Conservation (phyloP, 2,888 invertebrate species). For the Ypsolopha sequella region DNA sequence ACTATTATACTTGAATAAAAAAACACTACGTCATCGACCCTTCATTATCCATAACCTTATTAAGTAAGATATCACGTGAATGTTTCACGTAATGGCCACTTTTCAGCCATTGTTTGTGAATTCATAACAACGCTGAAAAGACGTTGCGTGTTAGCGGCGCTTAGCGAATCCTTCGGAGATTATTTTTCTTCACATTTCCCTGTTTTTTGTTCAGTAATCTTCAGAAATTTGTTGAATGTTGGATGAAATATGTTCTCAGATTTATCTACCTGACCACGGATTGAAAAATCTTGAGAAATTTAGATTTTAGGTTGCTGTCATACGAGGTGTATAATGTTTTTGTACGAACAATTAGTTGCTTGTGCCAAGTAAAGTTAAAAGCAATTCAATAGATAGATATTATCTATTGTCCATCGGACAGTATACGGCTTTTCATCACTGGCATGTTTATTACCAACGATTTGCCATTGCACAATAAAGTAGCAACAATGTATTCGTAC, state of each 20-base stretch:
- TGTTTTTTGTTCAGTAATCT: conserved; percentile 8
- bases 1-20: no score
- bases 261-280: no score
- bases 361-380: neutral
- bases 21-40: no score
- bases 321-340: no score
- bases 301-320: no score
- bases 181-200: conserved; percentile 14
- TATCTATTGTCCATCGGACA: neutral
- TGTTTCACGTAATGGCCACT: conserved; percentile 12
- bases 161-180: conserved; percentile 17
- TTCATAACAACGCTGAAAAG: conserved; percentile 32
- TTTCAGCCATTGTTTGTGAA: conserved; percentile 37
- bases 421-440: neutral
- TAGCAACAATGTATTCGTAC: neutral
- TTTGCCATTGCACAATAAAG: neutral
- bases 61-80: no score
- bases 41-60: no score
- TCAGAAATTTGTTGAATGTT: conserved; percentile 9
- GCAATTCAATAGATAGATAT: neutral
- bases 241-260: no score
- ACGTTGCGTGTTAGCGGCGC: conserved; percentile 41
- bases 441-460: neutral
- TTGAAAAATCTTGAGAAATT: no score
- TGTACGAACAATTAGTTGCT: neutral